phyloP scores from a whole-genome alignment of 2,888 invertebrate genomes.

The Eucriotettix oculatus region DNA sequence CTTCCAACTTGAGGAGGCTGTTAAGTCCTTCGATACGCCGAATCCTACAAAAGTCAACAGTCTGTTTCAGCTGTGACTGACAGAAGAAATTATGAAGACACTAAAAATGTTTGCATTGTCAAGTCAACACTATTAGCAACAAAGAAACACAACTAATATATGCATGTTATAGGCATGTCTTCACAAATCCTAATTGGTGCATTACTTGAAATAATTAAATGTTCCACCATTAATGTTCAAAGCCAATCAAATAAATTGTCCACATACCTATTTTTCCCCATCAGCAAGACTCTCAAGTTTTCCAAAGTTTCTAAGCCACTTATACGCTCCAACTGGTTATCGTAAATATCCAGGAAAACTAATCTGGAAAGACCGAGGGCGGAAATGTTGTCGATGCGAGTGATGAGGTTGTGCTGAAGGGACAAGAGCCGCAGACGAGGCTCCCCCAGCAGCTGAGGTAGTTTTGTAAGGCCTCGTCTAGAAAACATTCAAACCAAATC shows the following conservation, averaged over 20 bases:
- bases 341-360: constrained; percentile 85
- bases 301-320: constrained; percentile 58
- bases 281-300: constrained; percentile 65
- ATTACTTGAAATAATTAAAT: too few relatives aligned
- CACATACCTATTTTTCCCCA: constrained; percentile 75
- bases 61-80: too few relatives aligned
- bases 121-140: too few relatives aligned
- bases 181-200: too few relatives aligned
- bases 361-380: constrained; percentile 40
- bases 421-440: constrained; percentile 68
- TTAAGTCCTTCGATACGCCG: constrained; percentile 62
- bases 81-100: too few relatives aligned
- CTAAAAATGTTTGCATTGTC: too few relatives aligned
- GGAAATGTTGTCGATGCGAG: constrained; percentile 45
- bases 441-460: constrained; percentile 70
- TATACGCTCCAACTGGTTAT: constrained; percentile 83
- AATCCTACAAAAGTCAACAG: constrained; percentile 36
- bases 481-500: not conserved
- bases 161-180: too few relatives aligned
- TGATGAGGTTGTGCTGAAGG: constrained; percentile 81
- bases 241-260: not conserved
- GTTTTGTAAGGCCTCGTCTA: constrained; percentile 58
- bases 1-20: constrained; percentile 59
- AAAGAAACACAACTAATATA: too few relatives aligned
- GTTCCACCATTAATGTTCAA: too few relatives aligned